Base-by-base conservation (phyloP, 2,113 vertebrate species). In the Mus pahari region DNA sequence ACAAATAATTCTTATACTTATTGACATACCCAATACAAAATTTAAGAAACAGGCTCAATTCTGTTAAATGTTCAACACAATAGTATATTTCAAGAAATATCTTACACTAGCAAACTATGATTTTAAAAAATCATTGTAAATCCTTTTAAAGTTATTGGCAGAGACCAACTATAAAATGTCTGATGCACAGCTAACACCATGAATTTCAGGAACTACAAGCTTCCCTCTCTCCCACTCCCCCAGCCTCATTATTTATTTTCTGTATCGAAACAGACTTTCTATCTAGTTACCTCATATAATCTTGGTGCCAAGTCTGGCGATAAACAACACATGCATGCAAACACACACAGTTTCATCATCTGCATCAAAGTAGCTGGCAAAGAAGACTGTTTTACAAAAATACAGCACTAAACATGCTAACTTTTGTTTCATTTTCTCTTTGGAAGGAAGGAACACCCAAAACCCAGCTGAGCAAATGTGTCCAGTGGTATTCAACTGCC, bases 81-180 rank as follows among this genome's bases (percentile, higher is more conserved):
- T 28, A n/a, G 79, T 53, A 22, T 73, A 92, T 53, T 39, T 53
- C 4, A 89, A 95, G 20, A 78, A 45, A 58, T 64, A 31, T 3
- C 62, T 92, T 88, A 88, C 26, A 83, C 50, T 89, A 91, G 64
- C 7, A 87, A 53, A 50, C 1, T 22, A 89, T 28, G 4, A 62
- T 42, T 81, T 10, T 12, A 94, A 90, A 94, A 91, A 92, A 95
- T 86, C 73, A 94, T 36, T 81, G 28, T 39, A 89, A 95, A 93
- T 79, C 11, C 28, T 94, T 94, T 82, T 79, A 68, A 94, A 92
- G 70, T 87, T 94, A 89, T 7, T 50, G 71, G 68, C 45, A 89
- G 2, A 22, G 3, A 90, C 13, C 75, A 95, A 89, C 31, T 74
- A 42, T 3, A 62, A 71, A 92, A 90, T 58, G 77, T 28, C n/a